Base-by-base conservation (phyloP, 2,113 vertebrate species). In the Mystacornis crossleyi region DNA sequence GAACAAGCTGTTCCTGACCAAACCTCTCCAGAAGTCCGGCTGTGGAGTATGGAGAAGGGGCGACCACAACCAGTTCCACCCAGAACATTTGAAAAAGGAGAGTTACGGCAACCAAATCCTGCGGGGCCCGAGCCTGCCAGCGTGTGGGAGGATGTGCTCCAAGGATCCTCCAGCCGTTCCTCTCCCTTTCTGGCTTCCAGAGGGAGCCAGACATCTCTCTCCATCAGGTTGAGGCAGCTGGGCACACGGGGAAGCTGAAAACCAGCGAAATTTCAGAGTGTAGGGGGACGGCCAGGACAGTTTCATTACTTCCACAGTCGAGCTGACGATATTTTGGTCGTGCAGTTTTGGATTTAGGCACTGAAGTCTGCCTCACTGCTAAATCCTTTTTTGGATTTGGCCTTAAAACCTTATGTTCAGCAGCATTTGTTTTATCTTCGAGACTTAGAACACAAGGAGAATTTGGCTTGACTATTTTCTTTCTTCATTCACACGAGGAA, bases 321-420 rank as follows among this genome's bases (percentile, higher is more conserved):
- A 89, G 93, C 89, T 34, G 95, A 57, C 40, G 95, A 60, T 97
- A 97, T 95, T 97, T 93, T 77, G 95, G 93, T 96, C 65, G 64
- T 19, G 86, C 90, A 58, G 83, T 72, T 96, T 95, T 95, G 93
- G 95, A 95, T 95, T 95, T 83, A 54, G 95, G 94, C 95, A 71
- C 60, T 55, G 67, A 88, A 95, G 94, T 89, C 95, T 97, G 96
- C 95, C 93, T 95, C 80, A 10, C 91, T 73, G 90, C 64, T 90
- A 70, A 93, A 93, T 94, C 94, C 94, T 89, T 95, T 97, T 97
- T 97, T 86, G 91, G 95, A 66, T 89, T 97, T 95, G 95, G 96
- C 96, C 96, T 97, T 97, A 97, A 96, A 96, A 96, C 92, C 96
- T 95, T 96, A 96, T 96, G 96, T 96, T 93, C 95, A 93, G 96